Evolutionary conservation across 2,113 vertebrate species (phyloP).

Genomic region (Loxodonta africana): DNA sequence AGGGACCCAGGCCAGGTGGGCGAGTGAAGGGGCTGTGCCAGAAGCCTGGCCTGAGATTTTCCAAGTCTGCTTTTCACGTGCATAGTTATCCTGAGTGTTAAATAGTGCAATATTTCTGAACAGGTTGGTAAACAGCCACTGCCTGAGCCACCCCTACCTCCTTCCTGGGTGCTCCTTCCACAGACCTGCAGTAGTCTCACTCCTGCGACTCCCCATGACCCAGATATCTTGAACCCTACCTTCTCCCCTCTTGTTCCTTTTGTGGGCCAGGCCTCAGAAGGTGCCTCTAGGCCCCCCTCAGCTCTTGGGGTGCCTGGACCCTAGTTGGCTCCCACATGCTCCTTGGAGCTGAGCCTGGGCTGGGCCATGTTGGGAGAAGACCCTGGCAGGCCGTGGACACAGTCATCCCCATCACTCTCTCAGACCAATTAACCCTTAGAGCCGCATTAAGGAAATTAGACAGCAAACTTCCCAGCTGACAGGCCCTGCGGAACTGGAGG

Average conservation of each 20-base stretch:
- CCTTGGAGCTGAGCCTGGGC: constrained; percentile 62
- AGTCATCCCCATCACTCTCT: constrained; percentile 84
- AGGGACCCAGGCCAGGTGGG: not conserved
- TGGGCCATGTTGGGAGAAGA: constrained; percentile 73
- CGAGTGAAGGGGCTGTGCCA: not conserved
- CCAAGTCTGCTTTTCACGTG: not conserved
- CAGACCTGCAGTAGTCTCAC: not conserved
- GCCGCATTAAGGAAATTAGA: constrained; percentile 89
- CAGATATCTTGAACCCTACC: not conserved
- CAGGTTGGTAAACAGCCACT: not conserved
- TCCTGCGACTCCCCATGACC: not conserved
- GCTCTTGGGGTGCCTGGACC: not conserved
- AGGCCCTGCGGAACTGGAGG: constrained; percentile 58
- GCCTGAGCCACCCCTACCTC: not conserved
- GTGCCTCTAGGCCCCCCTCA: not conserved
- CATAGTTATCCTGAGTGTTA: not conserved
- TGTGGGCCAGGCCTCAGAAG: not conserved
- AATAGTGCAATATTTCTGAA: not conserved
- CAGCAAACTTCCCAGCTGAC: constrained; percentile 83
- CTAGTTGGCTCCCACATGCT: not conserved
- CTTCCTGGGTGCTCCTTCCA: not conserved
- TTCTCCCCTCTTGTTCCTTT: not conserved
- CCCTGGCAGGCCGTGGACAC: constrained; percentile 80
- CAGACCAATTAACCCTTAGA: constrained; percentile 91
- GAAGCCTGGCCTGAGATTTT: not conserved